Evolutionary conservation across 2,888 invertebrate genomes (phyloP).

Genomic region (Norana najaformis): DNA sequence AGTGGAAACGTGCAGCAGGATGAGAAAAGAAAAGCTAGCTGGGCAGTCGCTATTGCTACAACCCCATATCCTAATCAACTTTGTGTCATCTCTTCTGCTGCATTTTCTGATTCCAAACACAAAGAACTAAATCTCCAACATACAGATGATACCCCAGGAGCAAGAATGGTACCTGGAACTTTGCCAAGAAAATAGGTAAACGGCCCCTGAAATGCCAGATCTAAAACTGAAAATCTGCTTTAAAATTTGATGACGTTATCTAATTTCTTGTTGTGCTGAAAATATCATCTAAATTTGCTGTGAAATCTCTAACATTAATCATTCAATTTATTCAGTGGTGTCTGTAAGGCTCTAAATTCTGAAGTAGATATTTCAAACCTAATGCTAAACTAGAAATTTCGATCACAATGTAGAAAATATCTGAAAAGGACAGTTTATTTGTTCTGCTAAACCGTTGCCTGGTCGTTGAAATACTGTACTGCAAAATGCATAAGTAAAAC

Average conservation of each 20-base stretch:
- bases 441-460: slow-evolving; percentile 13
- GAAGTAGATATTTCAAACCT: background rate
- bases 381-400: background rate
- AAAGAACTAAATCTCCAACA: background rate
- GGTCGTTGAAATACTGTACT: background rate
- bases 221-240: background rate
- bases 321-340: too few relatives aligned
- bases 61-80: background rate
- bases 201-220: background rate
- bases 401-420: background rate
- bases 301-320: background rate
- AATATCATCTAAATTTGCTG: background rate
- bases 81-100: background rate
- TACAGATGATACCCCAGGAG: background rate
- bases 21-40: background rate
- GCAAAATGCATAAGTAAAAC: background rate
- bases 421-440: slow-evolving; percentile 10
- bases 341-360: background rate
- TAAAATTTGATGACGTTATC: background rate
- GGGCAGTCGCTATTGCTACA: background rate
- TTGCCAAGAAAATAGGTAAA: background rate
- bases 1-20: slow-evolving; percentile 1
- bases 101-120: background rate
- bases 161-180: background rate
- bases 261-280: slow-evolving; percentile 4